phyloP scores from a whole-genome alignment of 2,888 invertebrate species.

The Cheilosia grossa region DNA sequence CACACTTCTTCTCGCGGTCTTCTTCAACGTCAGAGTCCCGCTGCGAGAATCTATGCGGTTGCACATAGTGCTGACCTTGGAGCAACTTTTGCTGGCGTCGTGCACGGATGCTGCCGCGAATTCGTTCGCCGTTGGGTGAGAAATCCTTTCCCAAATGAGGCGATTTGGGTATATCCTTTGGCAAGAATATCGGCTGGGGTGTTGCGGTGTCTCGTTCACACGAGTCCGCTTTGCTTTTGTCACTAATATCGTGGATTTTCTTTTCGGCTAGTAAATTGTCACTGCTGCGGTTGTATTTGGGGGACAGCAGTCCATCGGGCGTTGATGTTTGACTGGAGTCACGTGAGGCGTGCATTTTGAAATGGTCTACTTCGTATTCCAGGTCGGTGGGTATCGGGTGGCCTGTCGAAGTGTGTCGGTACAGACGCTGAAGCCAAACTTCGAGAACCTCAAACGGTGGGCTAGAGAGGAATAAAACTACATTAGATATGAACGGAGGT shows the following conservation, averaged over 20 bases:
- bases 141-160: conserved; percentile 83
- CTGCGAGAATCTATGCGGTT: conserved; percentile 54
- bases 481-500: neutral
- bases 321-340: conserved; percentile 82
- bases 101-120: conserved; percentile 83
- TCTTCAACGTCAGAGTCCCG: conserved; percentile 66
- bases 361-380: conserved; percentile 90
- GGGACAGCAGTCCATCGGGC: conserved; percentile 81
- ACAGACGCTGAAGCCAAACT: conserved; percentile 93
- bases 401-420: conserved; percentile 88
- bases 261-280: conserved; percentile 80
- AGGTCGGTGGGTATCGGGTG: conserved; percentile 87
- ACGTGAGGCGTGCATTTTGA: conserved; percentile 84
- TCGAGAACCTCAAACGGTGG: conserved; percentile 95
- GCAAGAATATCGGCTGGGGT: conserved; percentile 69
- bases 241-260: conserved; percentile 46
- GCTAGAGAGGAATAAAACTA: conserved; percentile 82
- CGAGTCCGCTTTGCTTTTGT: conserved; percentile 19
- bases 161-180: conserved; percentile 82
- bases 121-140: conserved; percentile 82
- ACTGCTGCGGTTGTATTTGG: conserved; percentile 81
- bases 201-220: conserved; percentile 4
- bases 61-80: conserved; percentile 40
- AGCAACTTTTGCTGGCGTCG: conserved; percentile 78
- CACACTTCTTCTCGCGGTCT: conserved; percentile 17